Evolutionary conservation across 1,140 invertebrate species (phyloP), one percentile per base, ranked within the genome.

Genomic region (Cardiocondyla obscurior): DNA sequence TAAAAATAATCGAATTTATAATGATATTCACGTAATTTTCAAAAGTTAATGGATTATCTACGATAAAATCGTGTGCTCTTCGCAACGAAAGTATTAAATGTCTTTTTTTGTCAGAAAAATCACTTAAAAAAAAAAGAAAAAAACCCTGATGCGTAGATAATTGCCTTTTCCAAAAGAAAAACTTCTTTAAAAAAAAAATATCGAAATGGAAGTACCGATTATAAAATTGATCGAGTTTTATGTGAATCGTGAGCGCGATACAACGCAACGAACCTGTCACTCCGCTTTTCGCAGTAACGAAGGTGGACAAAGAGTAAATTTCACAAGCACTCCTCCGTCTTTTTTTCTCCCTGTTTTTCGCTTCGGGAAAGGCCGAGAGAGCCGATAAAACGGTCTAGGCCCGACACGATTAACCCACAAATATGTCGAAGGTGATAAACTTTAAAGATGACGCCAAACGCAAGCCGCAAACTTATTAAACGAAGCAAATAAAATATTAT

Each of bases 361-460:
- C 57, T 22, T 30, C 16, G 58, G 73, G 36, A 36, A 84, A 84
- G 82, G 46, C 72, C 53, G 72, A 85, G 67, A 28, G 83, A 79
- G 42, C 57, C 60, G 87, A 88, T 88, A 88, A n/a, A 88, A 79
- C 60, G 39, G 46, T 86, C 82, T 79, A 85, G 72, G 70, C 64
- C 25, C 77, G 77, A 86, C 84, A 72, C 76, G 86, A 88, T 88
- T 88, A 84, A 30, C 14, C 10, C 5, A 19, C 46, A 62, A 33
- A 82, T 69, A 88, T 79, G 87, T 77, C 72, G 79, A 81, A 81
- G 22, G 57, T 81, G 83, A 82, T 85, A 87, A 87, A 87, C 83
- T 85, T 58, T 69, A 25, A 1, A 67, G 70, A 82, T 88, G 82
- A 86, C 51, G 70, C 57, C 16, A 36, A n/a, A n/a, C 14, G 28